Percentiles rank a stretch among this genome's conserved stretches.
Conservation (phyloP, 2,797 vertebrate genomes). For the Mallotus villosus region DNA sequence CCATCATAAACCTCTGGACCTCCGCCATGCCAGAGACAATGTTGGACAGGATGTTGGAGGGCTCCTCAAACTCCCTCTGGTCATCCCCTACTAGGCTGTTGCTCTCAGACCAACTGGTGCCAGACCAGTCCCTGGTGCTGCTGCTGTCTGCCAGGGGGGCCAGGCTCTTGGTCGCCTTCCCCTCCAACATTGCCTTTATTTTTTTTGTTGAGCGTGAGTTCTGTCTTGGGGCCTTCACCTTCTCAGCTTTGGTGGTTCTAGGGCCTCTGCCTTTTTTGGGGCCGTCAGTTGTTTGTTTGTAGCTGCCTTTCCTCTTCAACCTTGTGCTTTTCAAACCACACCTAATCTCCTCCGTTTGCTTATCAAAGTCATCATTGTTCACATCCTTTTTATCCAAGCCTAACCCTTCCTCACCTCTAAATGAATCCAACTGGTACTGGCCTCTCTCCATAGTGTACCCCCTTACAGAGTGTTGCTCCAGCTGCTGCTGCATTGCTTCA, state of each 20-base stretch:
- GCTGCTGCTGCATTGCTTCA: conserved; percentile 81
- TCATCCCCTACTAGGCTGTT: conserved; percentile 87
- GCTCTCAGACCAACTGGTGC: conserved; percentile 82
- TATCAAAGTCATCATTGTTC: conserved; percentile 82
- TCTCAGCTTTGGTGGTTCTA: conserved; percentile 90
- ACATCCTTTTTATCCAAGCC: conserved; percentile 83
- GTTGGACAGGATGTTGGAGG: conserved; percentile 98
- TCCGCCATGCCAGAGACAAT: conserved; percentile 99
- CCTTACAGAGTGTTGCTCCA: neutral
- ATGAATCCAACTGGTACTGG: conserved; percentile 93
- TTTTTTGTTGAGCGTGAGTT: conserved; percentile 90
- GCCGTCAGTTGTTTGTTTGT: conserved; percentile 84
- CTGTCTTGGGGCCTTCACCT: conserved; percentile 88
- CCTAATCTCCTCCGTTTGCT: conserved; percentile 81
- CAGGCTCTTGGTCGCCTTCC: conserved; percentile 85
- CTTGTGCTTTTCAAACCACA: conserved; percentile 86
- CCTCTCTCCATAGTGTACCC: conserved; percentile 87
- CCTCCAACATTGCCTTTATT: conserved; percentile 84
- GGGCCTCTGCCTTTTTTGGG: conserved; percentile 88
- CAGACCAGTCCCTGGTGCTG: conserved; percentile 83
- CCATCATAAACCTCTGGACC: conserved; percentile 99
- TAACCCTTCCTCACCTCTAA: conserved; percentile 88
- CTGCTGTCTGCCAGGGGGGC: conserved; percentile 74
- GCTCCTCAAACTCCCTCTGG: conserved; percentile 97
- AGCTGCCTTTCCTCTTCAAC: conserved; percentile 91